A percentile compares a stretch with the other conserved stretches of the same genome.
Conservation (phyloP, 2,113 vertebrate genomes). For the Ovis canadensis region DNA sequence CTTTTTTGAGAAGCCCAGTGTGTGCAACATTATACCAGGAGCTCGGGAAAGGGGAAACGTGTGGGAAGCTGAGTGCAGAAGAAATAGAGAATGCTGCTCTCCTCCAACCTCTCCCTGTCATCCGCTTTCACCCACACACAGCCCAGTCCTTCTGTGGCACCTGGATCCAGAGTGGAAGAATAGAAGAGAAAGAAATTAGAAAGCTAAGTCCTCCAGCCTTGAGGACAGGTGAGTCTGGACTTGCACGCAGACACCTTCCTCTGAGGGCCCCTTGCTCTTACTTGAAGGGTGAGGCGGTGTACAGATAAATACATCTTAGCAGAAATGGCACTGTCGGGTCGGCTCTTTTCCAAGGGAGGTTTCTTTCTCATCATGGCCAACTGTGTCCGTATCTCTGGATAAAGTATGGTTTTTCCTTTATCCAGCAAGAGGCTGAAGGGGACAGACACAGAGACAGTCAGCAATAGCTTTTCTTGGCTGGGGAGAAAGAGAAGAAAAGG, state of each 20-base stretch:
- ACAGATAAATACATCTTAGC: conserved; percentile 47
- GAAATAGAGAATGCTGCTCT: not conserved
- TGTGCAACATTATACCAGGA: not conserved
- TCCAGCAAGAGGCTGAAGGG: conserved; percentile 40
- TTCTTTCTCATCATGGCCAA: conserved; percentile 44
- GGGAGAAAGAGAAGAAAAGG: not conserved
- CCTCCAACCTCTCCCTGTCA: not conserved
- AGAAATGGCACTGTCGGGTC: not conserved
- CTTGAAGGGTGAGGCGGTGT: conserved; percentile 56
- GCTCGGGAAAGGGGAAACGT: not conserved
- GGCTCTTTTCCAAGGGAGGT: conserved; percentile 11
- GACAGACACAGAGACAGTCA: not conserved
- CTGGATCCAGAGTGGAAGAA: not conserved
- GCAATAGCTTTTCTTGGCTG: not conserved
- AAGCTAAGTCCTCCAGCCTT: not conserved
- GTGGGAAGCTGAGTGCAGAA: not conserved
- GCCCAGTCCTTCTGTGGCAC: not conserved
- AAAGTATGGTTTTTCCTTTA: not conserved
- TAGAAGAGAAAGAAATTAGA: not conserved
- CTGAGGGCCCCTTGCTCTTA: not conserved
- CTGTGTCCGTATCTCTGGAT: not conserved
- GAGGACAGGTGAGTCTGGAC: not conserved
- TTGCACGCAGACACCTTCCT: not conserved
- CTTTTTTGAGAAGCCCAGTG: not conserved
- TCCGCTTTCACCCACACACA: not conserved